phyloP scores from a whole-genome alignment of 2,797 vertebrate species.

The Enteromius trimaculatus region DNA sequence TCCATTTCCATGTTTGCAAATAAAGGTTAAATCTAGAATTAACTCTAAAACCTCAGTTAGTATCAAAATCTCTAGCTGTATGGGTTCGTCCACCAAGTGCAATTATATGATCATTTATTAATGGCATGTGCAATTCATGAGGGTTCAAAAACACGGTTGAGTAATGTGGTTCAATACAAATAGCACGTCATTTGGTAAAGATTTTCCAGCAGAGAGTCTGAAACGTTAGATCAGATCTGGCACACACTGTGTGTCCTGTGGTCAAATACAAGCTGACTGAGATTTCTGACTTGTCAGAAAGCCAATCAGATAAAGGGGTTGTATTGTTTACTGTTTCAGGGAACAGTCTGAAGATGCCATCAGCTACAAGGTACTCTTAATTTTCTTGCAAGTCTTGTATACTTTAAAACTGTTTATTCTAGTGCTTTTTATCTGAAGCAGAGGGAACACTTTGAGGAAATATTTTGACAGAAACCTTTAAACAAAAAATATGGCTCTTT shows the following conservation, averaged over 20 bases:
- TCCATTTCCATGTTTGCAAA: background rate
- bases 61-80: background rate
- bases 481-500: background rate
- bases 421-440: background rate
- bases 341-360: conserved; percentile 11
- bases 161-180: conserved; percentile 18
- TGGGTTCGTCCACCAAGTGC: background rate
- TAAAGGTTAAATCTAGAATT: background rate
- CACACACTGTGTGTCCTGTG: background rate
- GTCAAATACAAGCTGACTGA: conserved; percentile 19
- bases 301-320: conserved; percentile 36
- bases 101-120: background rate
- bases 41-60: background rate
- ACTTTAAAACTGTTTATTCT: conserved; percentile 1
- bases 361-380: conserved; percentile 4
- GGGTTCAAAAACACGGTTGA: background rate
- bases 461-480: background rate
- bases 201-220: background rate
- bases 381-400: background rate
- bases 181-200: background rate
- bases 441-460: background rate
- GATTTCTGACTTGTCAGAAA: conserved; percentile 17
- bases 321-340: conserved; percentile 32
- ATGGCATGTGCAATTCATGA: conserved; percentile 6
- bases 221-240: conserved; percentile 20